phyloP scores from a whole-genome alignment of 2,113 vertebrate genomes.

The Podilymbus podiceps region DNA sequence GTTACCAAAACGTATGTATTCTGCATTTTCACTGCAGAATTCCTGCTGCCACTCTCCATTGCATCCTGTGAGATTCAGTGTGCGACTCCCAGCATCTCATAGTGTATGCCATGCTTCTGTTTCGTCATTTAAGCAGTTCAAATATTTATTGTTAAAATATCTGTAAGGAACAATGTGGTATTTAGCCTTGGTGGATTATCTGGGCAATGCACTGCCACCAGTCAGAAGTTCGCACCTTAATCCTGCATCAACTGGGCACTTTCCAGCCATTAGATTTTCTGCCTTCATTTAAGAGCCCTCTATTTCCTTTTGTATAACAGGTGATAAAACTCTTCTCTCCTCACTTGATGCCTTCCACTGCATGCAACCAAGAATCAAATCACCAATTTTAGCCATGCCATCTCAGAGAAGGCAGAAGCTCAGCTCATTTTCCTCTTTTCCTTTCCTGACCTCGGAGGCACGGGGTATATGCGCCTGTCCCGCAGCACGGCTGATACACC shows the following conservation, averaged over 20 bases:
- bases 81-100: fast-evolving
- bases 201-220: background rate
- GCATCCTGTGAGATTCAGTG: background rate
- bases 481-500: background rate
- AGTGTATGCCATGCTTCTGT: fast-evolving
- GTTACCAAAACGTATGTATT: background rate
- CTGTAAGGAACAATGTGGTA: background rate
- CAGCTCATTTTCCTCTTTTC: background rate
- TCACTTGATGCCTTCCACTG: background rate
- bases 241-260: background rate
- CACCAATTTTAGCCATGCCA: background rate
- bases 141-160: background rate
- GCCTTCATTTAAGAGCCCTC: background rate
- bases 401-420: background rate
- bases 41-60: fast-evolving
- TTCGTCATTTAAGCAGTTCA: background rate
- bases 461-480: background rate
- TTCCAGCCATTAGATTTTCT: background rate
- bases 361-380: background rate
- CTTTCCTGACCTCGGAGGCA: background rate
- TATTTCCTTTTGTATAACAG: background rate
- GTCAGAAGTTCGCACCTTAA: background rate
- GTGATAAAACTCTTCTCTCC: background rate
- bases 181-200: background rate
- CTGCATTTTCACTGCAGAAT: background rate